Evolutionary conservation across 2,797 vertebrate genomes (phyloP), one percentile per base, ranked within the genome.

Genomic region (Acridotheres tristis): DNA sequence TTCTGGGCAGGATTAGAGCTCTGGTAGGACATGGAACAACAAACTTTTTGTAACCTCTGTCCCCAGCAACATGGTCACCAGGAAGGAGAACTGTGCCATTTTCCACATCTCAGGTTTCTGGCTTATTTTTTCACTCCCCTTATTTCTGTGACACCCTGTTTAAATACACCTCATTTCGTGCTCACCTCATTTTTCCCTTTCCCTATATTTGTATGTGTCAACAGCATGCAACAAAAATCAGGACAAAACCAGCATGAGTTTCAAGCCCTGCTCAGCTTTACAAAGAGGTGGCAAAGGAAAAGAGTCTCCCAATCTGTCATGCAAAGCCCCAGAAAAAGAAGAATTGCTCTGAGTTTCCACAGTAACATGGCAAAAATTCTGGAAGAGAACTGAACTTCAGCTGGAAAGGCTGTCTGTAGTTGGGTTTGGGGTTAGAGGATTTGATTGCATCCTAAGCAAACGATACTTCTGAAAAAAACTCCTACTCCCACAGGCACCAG

Each of bases 161-260:
- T 66, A 86, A 92, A 71, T 25, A 55, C 40, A 59, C 74, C 68
- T 84, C 51, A 68, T 73, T 86, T 77, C 42, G 79, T 13, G 59
- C 47, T 97, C 85, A 89, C 72, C 93, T 94, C 82, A 34, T 71
- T 75, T 94, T 78, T 42, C 74, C 85, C 73, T 43, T 83, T 88
- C 88, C 89, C 88, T 96, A 47, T 61, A 83, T 85, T 86, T 80
- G 72, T 89, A 91, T 16, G 65, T 88, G 83, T 74, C 73, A 89
- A 86, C 73, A 81, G 55, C 80, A 75, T 4, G 43, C 50, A 89
- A 92, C 73, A 90, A 78, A 77, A 95, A 94, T 80, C 32, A 94
- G 69, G 94, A 86, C 76, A 91, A 88, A 93, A 85, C 25, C 45
- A 93, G 62, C 58, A 78, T 54, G 73, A 72, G 80, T 78, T 94